Evolutionary conservation across 2,888 invertebrate genomes (phyloP).

Genomic region (Chrysopilus asiliformis): DNA sequence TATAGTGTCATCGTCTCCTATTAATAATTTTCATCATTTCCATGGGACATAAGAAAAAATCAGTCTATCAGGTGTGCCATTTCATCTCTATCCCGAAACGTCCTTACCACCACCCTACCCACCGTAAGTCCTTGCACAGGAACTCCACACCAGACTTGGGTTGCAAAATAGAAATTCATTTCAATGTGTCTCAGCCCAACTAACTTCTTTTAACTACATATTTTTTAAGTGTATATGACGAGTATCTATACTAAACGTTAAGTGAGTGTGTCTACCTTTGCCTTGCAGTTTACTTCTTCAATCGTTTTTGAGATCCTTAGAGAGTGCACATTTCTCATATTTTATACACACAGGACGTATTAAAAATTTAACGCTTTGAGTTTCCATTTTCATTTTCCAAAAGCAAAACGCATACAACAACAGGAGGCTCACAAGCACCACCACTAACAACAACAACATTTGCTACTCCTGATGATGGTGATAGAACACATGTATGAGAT

Average conservation of each 20-base stretch:
- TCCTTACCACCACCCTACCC: too few species aligned
- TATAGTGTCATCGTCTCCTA: background rate
- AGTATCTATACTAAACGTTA: too few species aligned
- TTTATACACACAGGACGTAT: slow-evolving; percentile 12
- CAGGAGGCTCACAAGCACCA: background rate
- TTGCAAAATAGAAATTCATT: too few species aligned
- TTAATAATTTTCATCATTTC: background rate
- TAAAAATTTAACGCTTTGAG: slow-evolving; percentile 11
- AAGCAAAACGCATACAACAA: slow-evolving; percentile 9
- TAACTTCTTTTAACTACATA: too few species aligned
- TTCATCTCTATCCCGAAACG: too few species aligned
- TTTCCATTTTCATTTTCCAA: slow-evolving; percentile 9
- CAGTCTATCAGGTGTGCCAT: background rate
- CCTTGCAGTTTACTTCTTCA: background rate
- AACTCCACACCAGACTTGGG: too few species aligned
- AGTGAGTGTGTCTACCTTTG: too few species aligned
- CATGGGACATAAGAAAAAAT: background rate
- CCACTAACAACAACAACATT: slow-evolving; percentile 4
- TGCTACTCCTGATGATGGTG: slow-evolving; percentile 2
- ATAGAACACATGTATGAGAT: too few species aligned
- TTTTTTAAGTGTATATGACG: too few species aligned
- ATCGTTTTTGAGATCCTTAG: background rate
- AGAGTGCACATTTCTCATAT: slow-evolving; percentile 14
- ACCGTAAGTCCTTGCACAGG: too few species aligned
- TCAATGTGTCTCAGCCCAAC: too few species aligned